phyloP scores from a whole-genome alignment of 2,113 vertebrate genomes.

The Neolamprologus sp. region DNA sequence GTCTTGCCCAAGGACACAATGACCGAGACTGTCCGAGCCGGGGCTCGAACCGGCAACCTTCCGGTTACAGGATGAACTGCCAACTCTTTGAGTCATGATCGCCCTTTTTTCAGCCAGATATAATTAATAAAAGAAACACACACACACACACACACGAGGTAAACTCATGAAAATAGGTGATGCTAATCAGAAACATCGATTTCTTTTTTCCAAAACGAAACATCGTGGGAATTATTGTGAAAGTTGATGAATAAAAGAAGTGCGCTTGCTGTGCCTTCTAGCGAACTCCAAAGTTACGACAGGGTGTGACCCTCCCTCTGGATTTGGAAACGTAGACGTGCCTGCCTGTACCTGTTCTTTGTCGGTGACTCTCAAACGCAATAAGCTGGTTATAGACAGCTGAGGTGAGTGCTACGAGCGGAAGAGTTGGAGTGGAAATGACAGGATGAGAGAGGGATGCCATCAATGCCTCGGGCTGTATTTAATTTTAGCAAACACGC shows the following conservation, averaged over 20 bases:
- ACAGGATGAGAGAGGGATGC: neutral
- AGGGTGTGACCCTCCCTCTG: neutral
- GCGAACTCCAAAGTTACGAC: neutral
- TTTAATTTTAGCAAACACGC: slow-evolving; percentile 18
- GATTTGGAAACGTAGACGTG: neutral
- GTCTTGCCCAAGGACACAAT: neutral
- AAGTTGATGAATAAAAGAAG: neutral
- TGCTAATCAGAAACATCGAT: neutral
- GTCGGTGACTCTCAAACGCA: neutral
- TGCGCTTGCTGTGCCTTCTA: neutral
- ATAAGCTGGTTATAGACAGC: neutral
- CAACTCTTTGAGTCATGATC: neutral
- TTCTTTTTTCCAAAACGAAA: neutral
- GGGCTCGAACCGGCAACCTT: neutral
- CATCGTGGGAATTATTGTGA: neutral
- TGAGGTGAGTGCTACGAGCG: neutral
- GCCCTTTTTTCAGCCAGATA: neutral
- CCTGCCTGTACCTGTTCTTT: neutral
- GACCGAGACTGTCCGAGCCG: neutral
- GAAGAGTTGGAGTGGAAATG: neutral
- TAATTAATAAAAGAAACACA: neutral
- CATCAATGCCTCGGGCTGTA: neutral
- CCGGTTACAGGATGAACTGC: accelerated
- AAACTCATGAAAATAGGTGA: neutral
- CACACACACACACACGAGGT: neutral